These are phyloP conservation scores for Labeo catla DNA, from an alignment of 2,113 vertebrate species.

Conservation along the genomic window DNA sequence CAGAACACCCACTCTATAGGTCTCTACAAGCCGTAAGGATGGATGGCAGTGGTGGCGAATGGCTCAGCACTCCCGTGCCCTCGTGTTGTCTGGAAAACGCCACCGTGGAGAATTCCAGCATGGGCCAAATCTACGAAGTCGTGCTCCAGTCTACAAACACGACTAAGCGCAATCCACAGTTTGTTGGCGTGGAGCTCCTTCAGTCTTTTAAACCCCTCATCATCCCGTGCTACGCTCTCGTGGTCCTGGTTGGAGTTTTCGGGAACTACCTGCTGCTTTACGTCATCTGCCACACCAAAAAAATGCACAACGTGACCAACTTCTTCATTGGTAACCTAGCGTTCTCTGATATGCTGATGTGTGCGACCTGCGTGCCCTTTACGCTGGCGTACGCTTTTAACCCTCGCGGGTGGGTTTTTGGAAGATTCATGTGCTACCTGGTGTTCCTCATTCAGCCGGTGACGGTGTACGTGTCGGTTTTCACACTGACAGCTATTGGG, in stretches of 20 bases:
- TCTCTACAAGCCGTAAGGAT: slow-evolving; percentile 56
- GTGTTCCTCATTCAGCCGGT: slow-evolving; percentile 88
- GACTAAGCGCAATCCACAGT: slow-evolving; percentile 75
- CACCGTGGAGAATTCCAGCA: slow-evolving; percentile 59
- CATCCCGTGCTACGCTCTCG: slow-evolving; percentile 85
- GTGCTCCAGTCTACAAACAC: slow-evolving; percentile 72
- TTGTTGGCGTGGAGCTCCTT: slow-evolving; percentile 82
- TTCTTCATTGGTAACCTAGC: slow-evolving; percentile 90
- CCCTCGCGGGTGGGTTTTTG: slow-evolving; percentile 86
- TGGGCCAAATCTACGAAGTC: slow-evolving; percentile 69
- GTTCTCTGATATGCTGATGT: slow-evolving; percentile 91
- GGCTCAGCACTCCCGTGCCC: slow-evolving; percentile 58
- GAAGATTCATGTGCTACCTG: slow-evolving; percentile 87
- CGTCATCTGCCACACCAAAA: slow-evolving; percentile 85
- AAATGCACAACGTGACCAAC: slow-evolving; percentile 91
- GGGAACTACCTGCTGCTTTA: slow-evolving; percentile 88
- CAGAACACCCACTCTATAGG: background rate
- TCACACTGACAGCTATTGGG: slow-evolving; percentile 86
- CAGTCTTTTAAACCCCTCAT: slow-evolving; percentile 87
- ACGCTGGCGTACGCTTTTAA: slow-evolving; percentile 87
- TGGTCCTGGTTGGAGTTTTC: slow-evolving; percentile 81
- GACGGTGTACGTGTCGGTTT: slow-evolving; percentile 87
- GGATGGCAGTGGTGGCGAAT: slow-evolving; percentile 70
- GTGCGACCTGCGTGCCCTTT: slow-evolving; percentile 86
- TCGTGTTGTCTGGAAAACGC: slow-evolving; percentile 39